phyloP scores from a whole-genome alignment of 2,888 invertebrate species.

The Seira sanloemensis region DNA sequence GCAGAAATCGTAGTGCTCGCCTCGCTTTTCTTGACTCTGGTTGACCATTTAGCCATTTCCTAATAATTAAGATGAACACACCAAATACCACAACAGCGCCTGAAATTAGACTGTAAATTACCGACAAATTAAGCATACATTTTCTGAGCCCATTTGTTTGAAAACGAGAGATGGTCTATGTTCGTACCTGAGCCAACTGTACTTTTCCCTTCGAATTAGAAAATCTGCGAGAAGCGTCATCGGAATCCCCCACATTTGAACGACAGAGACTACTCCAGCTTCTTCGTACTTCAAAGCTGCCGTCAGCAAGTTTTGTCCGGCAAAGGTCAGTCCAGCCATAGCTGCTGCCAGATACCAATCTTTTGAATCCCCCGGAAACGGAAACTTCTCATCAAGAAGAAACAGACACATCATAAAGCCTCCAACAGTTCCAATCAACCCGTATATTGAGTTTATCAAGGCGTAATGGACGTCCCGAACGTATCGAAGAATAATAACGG shows the following conservation, averaged over 20 bases:
- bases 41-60: conserved; percentile 42
- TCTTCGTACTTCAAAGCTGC: conserved; percentile 42
- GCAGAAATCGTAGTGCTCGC: conserved; percentile 5
- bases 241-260: conserved; percentile 39
- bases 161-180: background rate
- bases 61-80: conserved; percentile 21
- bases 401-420: conserved; percentile 13
- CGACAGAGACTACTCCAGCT: conserved; percentile 14
- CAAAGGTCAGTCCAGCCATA: conserved; percentile 33
- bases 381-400: background rate
- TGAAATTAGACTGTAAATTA: conserved; percentile 33
- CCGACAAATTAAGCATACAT: background rate
- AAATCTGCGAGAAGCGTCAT: conserved; percentile 47
- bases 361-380: background rate
- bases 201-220: background rate
- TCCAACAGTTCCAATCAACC: conserved; percentile 30
- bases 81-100: conserved; percentile 54
- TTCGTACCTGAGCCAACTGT: conserved; percentile 41
- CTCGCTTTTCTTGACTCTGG: background rate
- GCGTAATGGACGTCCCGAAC: conserved; percentile 46
- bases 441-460: conserved; percentile 37
- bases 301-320: conserved; percentile 46
- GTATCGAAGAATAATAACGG: conserved; percentile 35
- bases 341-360: conserved; percentile 34
- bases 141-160: background rate